These are phyloP conservation scores for Thereva nobilitata DNA, from an alignment of 2,888 invertebrate species.

Conservation along the genomic window DNA sequence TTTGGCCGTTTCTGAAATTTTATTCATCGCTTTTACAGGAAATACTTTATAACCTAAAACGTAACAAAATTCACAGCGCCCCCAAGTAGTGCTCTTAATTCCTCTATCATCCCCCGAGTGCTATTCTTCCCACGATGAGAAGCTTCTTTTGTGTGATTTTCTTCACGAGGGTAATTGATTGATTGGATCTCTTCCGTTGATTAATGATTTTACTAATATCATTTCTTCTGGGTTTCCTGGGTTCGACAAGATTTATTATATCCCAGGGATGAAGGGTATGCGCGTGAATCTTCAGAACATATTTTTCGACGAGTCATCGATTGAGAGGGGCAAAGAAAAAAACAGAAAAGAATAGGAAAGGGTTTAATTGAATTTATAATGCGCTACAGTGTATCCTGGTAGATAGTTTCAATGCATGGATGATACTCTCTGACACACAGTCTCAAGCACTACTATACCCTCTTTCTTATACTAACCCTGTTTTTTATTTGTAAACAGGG, in stretches of 20 bases:
- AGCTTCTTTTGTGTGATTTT: conserved; percentile 18
- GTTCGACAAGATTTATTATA: conserved; percentile 30
- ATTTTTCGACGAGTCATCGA: conserved; percentile 19
- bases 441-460: no score
- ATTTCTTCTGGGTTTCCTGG: conserved; percentile 23
- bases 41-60: no score
- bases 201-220: conserved; percentile 39
- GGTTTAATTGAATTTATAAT: conserved; percentile 30
- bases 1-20: no score
- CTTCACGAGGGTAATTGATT: conserved; percentile 34
- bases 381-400: background rate
- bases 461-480: no score
- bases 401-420: no score
- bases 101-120: background rate
- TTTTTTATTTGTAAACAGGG: no score
- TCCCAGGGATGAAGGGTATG: conserved; percentile 12
- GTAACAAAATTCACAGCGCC: no score
- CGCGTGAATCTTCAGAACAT: conserved; percentile 29
- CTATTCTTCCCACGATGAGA: conserved; percentile 4
- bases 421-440: no score
- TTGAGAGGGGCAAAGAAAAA: no score
- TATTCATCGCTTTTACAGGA: no score
- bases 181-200: conserved; percentile 40
- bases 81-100: no score
- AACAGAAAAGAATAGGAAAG: background rate